Base-by-base conservation (phyloP, 2,888 invertebrate species). In the Noctua comes region DNA sequence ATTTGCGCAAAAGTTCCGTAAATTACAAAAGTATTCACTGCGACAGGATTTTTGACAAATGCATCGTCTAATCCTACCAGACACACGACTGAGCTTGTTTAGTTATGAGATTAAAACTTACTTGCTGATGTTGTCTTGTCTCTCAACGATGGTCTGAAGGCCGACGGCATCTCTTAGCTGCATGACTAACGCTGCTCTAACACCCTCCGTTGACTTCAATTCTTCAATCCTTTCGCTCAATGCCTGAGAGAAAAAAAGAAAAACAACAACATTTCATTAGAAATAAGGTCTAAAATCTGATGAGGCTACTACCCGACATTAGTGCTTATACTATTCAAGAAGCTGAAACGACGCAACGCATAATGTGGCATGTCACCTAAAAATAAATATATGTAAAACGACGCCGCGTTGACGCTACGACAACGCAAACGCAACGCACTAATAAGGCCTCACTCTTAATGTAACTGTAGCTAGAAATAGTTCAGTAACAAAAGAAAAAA, bases 141-240 rank as follows among this genome's bases (percentile, higher is more conserved):
- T 96, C 31, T 97, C 97, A 86, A 98, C 97, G 78, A 99, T 99
- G 76, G 97, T 97, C 84, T 98, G 97, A 40, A 98, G 97, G 3
- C 98, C 98, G 10, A 99, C 97, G 5, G 98, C 98, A 91, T 98
- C 98, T 91, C 99, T 98, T 73, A 99, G 96, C 93, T 99, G 99
- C 96, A 99, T 98, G 24, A 98, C 98, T 66, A 99, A 97, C 0
- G 99, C 99, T 16, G 98, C 98, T 85, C 99, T 96, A 64, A 99
- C 98, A 0, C 98, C 98, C 91, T 98, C 98, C 10, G 98, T 97
- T 57, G 98, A 98, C 69, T 98, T 98, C 71, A 98, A 97, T 87
- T 98, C 98, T 94, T 99, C 99, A 90, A 99, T 95, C 82, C 94
- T 95, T 89, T 97, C 97, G 10, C 96, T 95, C 57, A 97, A 92